Evolutionary conservation across 2,888 invertebrate genomes (phyloP).

Genomic region (Caenorhabditis sinica): DNA sequence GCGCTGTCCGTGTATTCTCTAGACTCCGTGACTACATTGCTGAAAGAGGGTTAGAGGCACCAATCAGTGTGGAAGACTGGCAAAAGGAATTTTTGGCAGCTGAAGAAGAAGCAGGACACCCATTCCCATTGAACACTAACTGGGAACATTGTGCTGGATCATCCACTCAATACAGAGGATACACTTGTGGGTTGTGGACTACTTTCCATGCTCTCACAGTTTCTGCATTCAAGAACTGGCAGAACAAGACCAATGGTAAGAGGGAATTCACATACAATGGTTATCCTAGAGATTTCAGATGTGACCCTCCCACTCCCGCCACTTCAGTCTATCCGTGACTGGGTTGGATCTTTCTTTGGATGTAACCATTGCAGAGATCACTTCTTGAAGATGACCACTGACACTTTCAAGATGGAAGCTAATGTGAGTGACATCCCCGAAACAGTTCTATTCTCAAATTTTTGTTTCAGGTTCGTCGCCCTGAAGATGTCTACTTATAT

Average conservation of each 20-base stretch:
- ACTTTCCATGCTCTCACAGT: constrained; percentile 95
- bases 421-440: constrained; percentile 64
- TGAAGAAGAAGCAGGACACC: constrained; percentile 79
- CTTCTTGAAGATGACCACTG: constrained; percentile 91
- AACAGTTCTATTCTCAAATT: background rate
- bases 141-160: constrained; percentile 82
- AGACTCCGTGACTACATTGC: constrained; percentile 78
- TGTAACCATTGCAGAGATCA: constrained; percentile 93
- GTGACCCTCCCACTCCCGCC: constrained; percentile 87
- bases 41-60: constrained; percentile 71
- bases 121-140: constrained; percentile 80
- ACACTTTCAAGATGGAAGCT: constrained; percentile 82
- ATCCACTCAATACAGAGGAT: constrained; percentile 86
- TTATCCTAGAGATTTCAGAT: constrained; percentile 31
- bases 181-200: constrained; percentile 96
- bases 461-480: constrained; percentile 73
- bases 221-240: constrained; percentile 86
- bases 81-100: constrained; percentile 80
- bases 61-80: constrained; percentile 77
- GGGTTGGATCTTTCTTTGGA: constrained; percentile 95
- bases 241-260: constrained; percentile 57
- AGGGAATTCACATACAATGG: background rate
- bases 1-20: constrained; percentile 74
- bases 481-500: constrained; percentile 82
- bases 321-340: constrained; percentile 91